Base-by-base conservation (phyloP, 2,888 invertebrate species). In the Beris morrisii region DNA sequence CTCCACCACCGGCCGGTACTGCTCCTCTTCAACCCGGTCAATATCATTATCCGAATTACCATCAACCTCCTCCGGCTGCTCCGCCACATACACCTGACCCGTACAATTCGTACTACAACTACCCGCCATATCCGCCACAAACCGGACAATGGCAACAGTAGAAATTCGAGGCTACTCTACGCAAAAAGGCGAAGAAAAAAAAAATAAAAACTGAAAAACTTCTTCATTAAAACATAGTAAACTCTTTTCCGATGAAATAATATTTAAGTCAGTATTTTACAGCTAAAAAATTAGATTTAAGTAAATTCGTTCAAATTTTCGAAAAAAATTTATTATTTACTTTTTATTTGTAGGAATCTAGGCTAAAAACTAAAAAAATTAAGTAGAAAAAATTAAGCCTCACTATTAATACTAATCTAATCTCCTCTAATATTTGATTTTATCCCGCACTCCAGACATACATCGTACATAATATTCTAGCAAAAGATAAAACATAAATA, bases 41-140 rank as follows among this genome's bases (percentile, higher is more conserved):
- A 43, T 63, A 64, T 52, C 56, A 65, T 22, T 65, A 65, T 57
- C 57, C 65, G 13, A 48, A 32, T 12, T 65, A 65, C 50, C 57
- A 48, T 32, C 30, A 45, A 48, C 55, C 46, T 9, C 54, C 64
- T 28, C 44, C 65, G 9, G 22, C 31, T 4, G 43, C n/a, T 9
- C 38, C 61, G 12, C 54, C 64, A 9, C 53, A 54, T 15, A 28
- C 64, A 13, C 12, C 57, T 12, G 65, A 65, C 43, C 65, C 56
- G 9, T 65, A 65, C 13, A 57, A 57, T 52, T 52, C 65, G 6
- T 65, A 65, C 38, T 64, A 64, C 38, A 59, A 64, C 43, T 69
- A 64, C 50, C 59, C 69, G 61, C 69, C 69, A 38, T 67, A 69
- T 65, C 61, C 67, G 4, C 65, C 69, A 28, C 69, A 69, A 57